These are phyloP conservation scores for Temnothorax curvispinosus DNA, from an alignment of 1,140 invertebrate genomes.

Conservation along the genomic window DNA sequence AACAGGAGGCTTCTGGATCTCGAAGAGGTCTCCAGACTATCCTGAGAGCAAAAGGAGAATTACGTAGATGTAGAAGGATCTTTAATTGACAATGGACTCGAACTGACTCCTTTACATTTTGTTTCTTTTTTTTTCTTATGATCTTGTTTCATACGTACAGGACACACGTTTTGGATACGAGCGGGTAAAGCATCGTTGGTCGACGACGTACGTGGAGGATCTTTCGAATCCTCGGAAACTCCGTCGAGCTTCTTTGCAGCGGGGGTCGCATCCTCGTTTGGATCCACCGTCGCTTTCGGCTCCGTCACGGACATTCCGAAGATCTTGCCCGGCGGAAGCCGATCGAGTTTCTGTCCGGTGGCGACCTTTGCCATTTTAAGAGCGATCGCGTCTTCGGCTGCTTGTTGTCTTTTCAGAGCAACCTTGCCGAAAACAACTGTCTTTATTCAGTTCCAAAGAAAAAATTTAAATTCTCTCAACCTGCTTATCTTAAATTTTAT, in stretches of 20 bases:
- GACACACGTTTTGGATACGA: constrained; percentile 9
- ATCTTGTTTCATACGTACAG: constrained; percentile 12
- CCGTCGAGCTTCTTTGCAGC: background rate
- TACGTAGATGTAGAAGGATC: background rate
- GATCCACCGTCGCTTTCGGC: constrained; percentile 79
- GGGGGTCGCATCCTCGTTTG: background rate
- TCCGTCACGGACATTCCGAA: constrained; percentile 93
- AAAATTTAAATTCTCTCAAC: constrained; percentile 14
- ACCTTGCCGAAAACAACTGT: constrained; percentile 88
- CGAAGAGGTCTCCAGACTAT: background rate
- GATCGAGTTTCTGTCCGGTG: constrained; percentile 92
- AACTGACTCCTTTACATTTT: background rate
- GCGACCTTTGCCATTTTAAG: constrained; percentile 96
- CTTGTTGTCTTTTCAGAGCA: constrained; percentile 98
- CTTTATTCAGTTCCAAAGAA: background rate
- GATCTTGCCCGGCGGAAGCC: constrained; percentile 96
- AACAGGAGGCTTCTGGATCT: constrained; percentile 54
- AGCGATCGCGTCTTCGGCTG: constrained; percentile 98
- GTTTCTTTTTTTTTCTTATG: background rate
- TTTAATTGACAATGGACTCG: background rate
- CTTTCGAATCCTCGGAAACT: constrained; percentile 28
- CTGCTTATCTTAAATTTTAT: background rate
- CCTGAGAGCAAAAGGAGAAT: background rate
- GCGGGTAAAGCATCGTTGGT: background rate
- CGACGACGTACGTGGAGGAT: constrained; percentile 19